Base-by-base conservation (phyloP, 2,797 vertebrate genomes). In the Amazona finschi region DNA sequence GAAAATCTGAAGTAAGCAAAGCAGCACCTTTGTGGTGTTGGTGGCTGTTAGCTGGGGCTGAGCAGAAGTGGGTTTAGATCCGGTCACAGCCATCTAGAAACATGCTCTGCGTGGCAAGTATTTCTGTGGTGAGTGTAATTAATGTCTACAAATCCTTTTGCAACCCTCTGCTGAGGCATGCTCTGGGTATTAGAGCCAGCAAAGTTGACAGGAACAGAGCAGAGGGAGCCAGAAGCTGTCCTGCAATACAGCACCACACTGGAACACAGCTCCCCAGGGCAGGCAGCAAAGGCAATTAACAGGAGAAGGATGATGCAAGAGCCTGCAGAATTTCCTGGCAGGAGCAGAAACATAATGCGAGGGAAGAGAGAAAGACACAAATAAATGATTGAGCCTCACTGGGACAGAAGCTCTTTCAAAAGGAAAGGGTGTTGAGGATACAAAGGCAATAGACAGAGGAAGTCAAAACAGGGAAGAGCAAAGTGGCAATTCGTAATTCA, bases 241-340 rank as follows among this genome's bases (percentile, higher is more conserved):
- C 46, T 21, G 52, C 39, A 36, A 3, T 3, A 22, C 2, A 2
- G 53, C n/a, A 33, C 8, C 30, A 8, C 1, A 1, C 69, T 31
- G 65, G 4, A 49, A 43, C 47, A 20, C 66, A 44, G 64, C 65
- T 15, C 17, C 3, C 17, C 17, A 11, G 46, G 46, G 41, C 4
- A 19, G 21, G 62, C 81, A 41, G 67, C 49, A 25, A 25, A 33
- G 60, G 41, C 65, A 87, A 36, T 19, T 8, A 47, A 39, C 69
- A 88, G 90, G 69, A 86, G 75, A 43, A 71, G 36, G 70, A 69
- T 57, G 90, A 66, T 50, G 70, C 49, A 70, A 73, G 18, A n/a
- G 47, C 44, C 88, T 72, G 73, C 87, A 86, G 33, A 50, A 69
- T n/a, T 83, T 83, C 90, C 87, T 64, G 85, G 55, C 38, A 44